Evolutionary conservation across 1,140 invertebrate genomes (phyloP), one percentile per base, ranked within the genome.

Genomic region (Heliothis subflexa): DNA sequence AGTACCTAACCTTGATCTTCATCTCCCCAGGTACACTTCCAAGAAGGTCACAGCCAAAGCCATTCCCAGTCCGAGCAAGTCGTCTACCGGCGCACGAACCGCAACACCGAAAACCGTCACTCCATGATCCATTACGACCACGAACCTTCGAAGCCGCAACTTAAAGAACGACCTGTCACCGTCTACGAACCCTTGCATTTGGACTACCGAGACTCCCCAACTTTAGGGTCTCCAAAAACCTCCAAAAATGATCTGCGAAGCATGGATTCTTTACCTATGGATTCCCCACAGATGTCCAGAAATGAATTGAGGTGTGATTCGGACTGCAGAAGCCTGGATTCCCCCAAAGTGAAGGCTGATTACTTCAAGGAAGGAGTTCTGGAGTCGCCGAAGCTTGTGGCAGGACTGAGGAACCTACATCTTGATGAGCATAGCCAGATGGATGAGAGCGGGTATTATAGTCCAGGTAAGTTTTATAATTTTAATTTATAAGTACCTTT

Each of bases 251-350:
- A 92, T 76, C 59, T 91, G 54, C 88, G 86, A 68, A 96, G 95
- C 81, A 94, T 90, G 94, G 96, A 94, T 88, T 95, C 90, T 82
- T 92, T 92, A 71, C 94, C 87, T 16, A 96, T 91, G 94, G 95
- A 91, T 81, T 95, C 93, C 81, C 95, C 91, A 57, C 94, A 88
- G 57, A 90, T 90, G 90, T 95, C 89, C 57, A 95, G 93, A 78
- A 93, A 89, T 85, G 93, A 91, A 85, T 80, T 89, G 40, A 85
- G 86, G 68, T 89, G 79, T 73, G 93, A 91, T 71, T 92, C 88
- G 11, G 93, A 95, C 55, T 94, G 90, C 75, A 88, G 94, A 57
- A 95, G 95, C 83, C 85, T 95, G 28, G 95, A 95, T 83, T 95
- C 95, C 0, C 92, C 91, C 3, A 93, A 94, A 78, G 84, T 92